A percentile compares a stretch with the other conserved stretches of the same genome.
Evolutionary conservation across 2,113 vertebrate species (phyloP).

Genomic region (Pantherophis guttatus): DNA sequence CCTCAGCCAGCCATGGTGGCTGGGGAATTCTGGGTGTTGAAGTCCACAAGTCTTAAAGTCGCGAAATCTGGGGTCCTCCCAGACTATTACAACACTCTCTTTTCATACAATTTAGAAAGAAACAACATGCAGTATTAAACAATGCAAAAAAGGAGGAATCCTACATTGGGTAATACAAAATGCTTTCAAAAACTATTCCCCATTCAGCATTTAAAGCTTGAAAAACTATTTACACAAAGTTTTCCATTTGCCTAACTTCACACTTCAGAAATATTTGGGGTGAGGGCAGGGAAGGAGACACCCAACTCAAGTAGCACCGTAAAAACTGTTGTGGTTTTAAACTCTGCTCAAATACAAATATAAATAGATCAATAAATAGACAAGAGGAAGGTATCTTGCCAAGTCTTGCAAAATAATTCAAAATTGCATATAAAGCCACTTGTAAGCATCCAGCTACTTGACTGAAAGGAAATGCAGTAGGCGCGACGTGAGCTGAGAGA

Average conservation of each 20-base stretch:
- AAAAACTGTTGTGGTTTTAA: constrained; percentile 41
- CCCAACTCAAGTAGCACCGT: constrained; percentile 52
- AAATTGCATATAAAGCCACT: constrained; percentile 17
- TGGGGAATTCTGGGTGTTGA: neutral
- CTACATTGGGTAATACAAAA: neutral
- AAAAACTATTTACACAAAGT: neutral
- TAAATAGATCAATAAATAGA: constrained; percentile 68
- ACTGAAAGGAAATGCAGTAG: constrained; percentile 23
- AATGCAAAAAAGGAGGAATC: neutral
- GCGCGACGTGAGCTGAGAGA: neutral
- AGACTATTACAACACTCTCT: neutral
- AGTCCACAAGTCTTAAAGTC: neutral
- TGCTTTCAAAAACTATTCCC: constrained; percentile 20
- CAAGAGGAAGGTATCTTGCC: constrained; percentile 40
- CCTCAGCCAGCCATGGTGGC: neutral
- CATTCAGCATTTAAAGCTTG: constrained; percentile 13
- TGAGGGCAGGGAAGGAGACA: neutral
- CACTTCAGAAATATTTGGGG: neutral
- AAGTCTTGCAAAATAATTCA: constrained; percentile 24
- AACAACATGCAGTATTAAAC: constrained; percentile 1
- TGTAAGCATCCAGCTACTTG: constrained; percentile 15
- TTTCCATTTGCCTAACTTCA: constrained; percentile 23
- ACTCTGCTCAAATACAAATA: constrained; percentile 60
- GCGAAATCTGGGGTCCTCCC: neutral
- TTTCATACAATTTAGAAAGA: constrained; percentile 33